phyloP scores from a whole-genome alignment of 2,888 invertebrate species.

The Himalopsyche japonica region DNA sequence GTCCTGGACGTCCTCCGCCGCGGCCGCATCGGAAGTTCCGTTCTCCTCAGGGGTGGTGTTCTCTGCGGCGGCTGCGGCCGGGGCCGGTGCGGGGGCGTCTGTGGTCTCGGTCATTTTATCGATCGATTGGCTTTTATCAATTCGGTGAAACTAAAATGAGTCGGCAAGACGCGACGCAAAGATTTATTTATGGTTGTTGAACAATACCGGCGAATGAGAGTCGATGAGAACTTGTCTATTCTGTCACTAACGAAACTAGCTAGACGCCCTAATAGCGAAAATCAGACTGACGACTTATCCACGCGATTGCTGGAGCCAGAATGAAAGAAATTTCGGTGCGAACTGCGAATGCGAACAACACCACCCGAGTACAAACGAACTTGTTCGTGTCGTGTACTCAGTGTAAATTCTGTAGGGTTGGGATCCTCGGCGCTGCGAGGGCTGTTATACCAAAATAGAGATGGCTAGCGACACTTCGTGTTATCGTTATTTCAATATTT shows the following conservation, averaged over 20 bases:
- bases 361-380: not conserved
- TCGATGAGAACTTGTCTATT: not conserved
- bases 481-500: no score
- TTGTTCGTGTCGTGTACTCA: not conserved
- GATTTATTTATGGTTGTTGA: not conserved
- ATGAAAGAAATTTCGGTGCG: constrained; percentile 11
- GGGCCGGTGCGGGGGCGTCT: constrained; percentile 56
- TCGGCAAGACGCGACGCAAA: not conserved
- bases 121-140: constrained; percentile 12
- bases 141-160: not conserved
- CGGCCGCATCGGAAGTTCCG: constrained; percentile 56
- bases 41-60: constrained; percentile 56
- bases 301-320: constrained; percentile 26
- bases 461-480: no score
- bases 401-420: not conserved
- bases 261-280: constrained; percentile 23
- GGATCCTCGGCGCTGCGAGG: not conserved
- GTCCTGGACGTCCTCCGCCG: constrained; percentile 55
- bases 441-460: not conserved
- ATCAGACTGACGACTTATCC: not conserved
- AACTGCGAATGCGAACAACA: not conserved
- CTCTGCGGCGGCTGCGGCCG: constrained; percentile 49
- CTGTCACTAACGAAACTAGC: constrained; percentile 19
- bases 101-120: constrained; percentile 58
- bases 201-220: not conserved